These are phyloP conservation scores for Dasysyrphus tricinctus DNA, from an alignment of 2,888 invertebrate species.

Conservation along the genomic window DNA sequence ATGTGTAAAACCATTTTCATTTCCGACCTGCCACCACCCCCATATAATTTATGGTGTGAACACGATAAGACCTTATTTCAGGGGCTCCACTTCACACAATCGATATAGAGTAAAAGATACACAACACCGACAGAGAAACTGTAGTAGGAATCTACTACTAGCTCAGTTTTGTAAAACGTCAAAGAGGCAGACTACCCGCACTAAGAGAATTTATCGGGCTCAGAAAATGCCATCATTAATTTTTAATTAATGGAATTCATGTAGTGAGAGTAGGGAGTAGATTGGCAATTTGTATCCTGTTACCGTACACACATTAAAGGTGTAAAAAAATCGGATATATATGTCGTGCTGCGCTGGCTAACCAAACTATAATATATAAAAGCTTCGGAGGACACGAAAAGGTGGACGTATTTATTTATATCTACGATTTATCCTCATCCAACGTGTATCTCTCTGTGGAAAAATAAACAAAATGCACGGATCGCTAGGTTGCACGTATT, in stretches of 20 bases:
- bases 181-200: constrained; percentile 6
- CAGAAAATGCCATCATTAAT: constrained; percentile 46
- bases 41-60: constrained; percentile 58
- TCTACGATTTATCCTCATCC: neutral
- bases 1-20: constrained; percentile 49
- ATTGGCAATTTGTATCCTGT: constrained; percentile 46
- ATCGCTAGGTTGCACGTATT: neutral
- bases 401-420: neutral
- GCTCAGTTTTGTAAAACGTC: neutral
- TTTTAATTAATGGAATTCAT: constrained; percentile 62
- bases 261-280: constrained; percentile 14
- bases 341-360: neutral
- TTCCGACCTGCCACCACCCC: neutral
- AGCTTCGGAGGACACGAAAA: neutral
- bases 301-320: constrained; percentile 27
- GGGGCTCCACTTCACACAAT: neutral
- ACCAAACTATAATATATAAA: neutral
- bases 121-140: neutral
- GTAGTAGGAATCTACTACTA: neutral
- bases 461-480: neutral
- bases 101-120: neutral
- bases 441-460: neutral
- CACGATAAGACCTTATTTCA: constrained; percentile 52
- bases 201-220: constrained; percentile 24
- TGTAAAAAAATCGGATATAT: constrained; percentile 40